Base-by-base conservation (phyloP, 2,888 invertebrate species). In the Thelaira solivaga region DNA sequence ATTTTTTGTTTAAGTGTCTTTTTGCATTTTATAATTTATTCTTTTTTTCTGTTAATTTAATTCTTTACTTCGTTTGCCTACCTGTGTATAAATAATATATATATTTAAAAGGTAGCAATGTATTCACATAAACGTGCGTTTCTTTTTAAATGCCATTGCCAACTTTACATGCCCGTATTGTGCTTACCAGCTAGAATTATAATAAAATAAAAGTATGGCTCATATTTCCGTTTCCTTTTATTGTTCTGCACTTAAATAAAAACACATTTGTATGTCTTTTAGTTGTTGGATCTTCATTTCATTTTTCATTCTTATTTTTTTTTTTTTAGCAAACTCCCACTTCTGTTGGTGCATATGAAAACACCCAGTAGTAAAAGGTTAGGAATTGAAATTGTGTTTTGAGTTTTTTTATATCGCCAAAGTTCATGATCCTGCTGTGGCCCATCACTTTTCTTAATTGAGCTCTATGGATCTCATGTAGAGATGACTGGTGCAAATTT, bases 151-250 rank as follows among this genome's bases (percentile, higher is more conserved):
- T 53, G 34, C 20, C 31, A 22, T 53, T 53, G 53, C 16, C 16
- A 51, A 59, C 59, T 74, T 65, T 51, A 41, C 57, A 72, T 51
- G 43, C 31, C 61, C 43, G 31, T 39, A 39, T 20, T 20, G 61
- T 72, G 67, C 59, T 74, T 67, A 61, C 74, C 67, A 61, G 20
- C 59, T 61, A 31, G 69, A 78, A 78, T 74, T 78, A 78, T 78
- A 74, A 78, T 69, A 74, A 65, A 69, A 78, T 78, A 69, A 64
- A 65, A 73, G 59, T 61, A 59, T 69, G 69, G 51, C 59, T 78
- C 65, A 69, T 74, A 74, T 74, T 74, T 74, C 78, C 69, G 62
- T 69, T 69, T 49, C 47, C 24, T 26, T 45, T 26, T 18, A 31
- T 36, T 53, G 41, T 47, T 55, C 55, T 34, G 36, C 64, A 64